A percentile compares a stretch with the other conserved stretches of the same genome.
These are phyloP conservation scores for Hylaea fasciaria DNA, from an alignment of 2,888 invertebrate species.

Conservation along the genomic window DNA sequence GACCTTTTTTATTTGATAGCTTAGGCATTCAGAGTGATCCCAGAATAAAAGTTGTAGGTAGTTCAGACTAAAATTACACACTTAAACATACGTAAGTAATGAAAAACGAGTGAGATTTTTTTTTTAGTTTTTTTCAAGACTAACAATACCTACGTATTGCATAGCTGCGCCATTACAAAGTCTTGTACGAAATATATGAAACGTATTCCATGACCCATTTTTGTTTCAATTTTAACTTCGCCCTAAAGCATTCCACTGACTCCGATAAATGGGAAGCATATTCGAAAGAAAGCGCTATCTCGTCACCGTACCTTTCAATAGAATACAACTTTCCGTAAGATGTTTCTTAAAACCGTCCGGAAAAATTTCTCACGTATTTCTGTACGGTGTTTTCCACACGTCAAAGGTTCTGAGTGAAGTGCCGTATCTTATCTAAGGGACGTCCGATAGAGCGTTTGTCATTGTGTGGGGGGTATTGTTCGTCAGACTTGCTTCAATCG, in stretches of 20 bases:
- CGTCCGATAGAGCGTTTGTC: conserved; percentile 63
- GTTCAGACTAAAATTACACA: no score
- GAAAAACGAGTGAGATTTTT: no score
- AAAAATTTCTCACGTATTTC: conserved; percentile 33
- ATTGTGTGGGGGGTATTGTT: conserved; percentile 62
- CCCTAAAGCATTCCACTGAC: conserved; percentile 3
- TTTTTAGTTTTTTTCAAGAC: no score
- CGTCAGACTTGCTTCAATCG: conserved; percentile 61
- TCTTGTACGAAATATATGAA: no score
- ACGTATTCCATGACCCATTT: background rate
- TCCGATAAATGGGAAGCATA: conserved; percentile 10
- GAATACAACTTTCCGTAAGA: conserved; percentile 17
- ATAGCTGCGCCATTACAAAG: no score
- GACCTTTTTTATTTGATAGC: no score
- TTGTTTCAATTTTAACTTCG: background rate
- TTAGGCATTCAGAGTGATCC: no score
- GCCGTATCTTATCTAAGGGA: conserved; percentile 66
- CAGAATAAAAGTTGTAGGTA: no score
- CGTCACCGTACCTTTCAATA: conserved; percentile 20
- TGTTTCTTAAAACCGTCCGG: conserved; percentile 25
- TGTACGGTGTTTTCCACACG: conserved; percentile 47
- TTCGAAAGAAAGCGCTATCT: conserved; percentile 26
- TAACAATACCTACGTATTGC: no score
- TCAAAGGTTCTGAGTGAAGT: conserved; percentile 55
- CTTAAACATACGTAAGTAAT: no score